Base-by-base conservation (phyloP, 2,113 vertebrate genomes). In the Nipponia nippon region DNA sequence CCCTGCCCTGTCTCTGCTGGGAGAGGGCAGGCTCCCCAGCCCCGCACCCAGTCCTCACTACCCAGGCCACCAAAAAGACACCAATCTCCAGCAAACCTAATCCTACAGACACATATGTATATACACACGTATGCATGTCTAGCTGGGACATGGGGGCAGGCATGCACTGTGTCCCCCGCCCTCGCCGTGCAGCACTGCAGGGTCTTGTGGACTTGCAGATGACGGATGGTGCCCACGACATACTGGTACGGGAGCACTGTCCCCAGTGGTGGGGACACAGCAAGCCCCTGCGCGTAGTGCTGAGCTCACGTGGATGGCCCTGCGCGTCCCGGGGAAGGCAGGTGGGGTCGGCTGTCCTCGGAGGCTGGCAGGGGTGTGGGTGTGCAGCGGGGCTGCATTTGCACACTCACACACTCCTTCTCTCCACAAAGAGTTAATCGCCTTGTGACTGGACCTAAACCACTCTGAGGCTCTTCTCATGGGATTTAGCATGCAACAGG, bases 211-310 rank as follows among this genome's bases (percentile, higher is more conserved):
- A 17, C 53, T 53, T 53, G 59, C 38, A 27, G 47, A 3, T 34
- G 49, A 16, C 14, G 2, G 7, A 34, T 13, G 42, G 32, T 34
- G 44, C 77, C 46, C 49, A 25, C 4, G 4, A 14, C 2, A 1
- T 16, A 29, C 73, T 18, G 27, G 61, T 29, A 30, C 3, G 3
- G n/a, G 56, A 78, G 56, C 6, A 4, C 32, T 34, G 49, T n/a
- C 36, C 27, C 19, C 38, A n/a, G 44, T 18, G 9, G n/a, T 1
- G 1, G 25, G 38, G 56, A 22, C 65, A 36, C 32, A 11, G 7
- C 0, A 0, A 56, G 76, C 25, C n/a, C 61, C 61, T 16, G 1
- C 10, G 4, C 2, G 0, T 2, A 26, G 59, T 3, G 1, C 34
- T 30, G 67, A 47, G 52, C 19, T 22, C 8, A 2, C 1, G 1